Conservation (phyloP, 2,113 vertebrate genomes). For the Petrocephalus microphthalmus region DNA sequence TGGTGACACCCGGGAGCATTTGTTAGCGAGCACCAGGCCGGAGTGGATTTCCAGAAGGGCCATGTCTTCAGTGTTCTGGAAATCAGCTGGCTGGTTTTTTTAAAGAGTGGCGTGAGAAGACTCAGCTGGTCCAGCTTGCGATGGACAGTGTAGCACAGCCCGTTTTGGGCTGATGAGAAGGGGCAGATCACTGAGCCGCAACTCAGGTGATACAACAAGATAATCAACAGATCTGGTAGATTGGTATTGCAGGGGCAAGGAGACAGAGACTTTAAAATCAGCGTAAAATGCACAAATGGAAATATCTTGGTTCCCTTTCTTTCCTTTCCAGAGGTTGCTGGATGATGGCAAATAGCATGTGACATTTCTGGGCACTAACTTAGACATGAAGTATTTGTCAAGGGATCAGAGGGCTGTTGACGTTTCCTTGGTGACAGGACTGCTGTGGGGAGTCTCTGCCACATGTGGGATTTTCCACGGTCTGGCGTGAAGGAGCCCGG, state of each 20-base stretch:
- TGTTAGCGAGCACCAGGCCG: background rate
- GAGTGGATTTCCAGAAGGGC: background rate
- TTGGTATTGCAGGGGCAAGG: background rate
- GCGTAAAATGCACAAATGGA: background rate
- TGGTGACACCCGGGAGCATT: background rate
- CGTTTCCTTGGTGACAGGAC: conserved; percentile 1
- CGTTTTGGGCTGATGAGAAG: background rate
- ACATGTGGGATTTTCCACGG: background rate
- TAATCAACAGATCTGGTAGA: background rate
- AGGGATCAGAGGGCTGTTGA: conserved; percentile 7
- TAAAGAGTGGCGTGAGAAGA: background rate
- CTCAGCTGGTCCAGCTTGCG: background rate
- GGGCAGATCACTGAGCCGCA: background rate
- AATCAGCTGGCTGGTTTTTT: background rate
- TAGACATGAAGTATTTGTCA: conserved; percentile 12
- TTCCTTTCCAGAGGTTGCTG: background rate
- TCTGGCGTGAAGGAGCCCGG: background rate
- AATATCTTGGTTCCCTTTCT: background rate
- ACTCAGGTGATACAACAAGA: background rate
- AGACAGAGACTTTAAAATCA: background rate
- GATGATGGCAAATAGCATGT: conserved; percentile 7
- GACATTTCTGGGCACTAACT: conserved; percentile 15
- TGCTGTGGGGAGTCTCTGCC: background rate
- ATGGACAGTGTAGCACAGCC: background rate
- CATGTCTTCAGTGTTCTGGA: background rate